Base-by-base conservation (phyloP, 1,140 invertebrate species). In the Coptotermes formosanus region DNA sequence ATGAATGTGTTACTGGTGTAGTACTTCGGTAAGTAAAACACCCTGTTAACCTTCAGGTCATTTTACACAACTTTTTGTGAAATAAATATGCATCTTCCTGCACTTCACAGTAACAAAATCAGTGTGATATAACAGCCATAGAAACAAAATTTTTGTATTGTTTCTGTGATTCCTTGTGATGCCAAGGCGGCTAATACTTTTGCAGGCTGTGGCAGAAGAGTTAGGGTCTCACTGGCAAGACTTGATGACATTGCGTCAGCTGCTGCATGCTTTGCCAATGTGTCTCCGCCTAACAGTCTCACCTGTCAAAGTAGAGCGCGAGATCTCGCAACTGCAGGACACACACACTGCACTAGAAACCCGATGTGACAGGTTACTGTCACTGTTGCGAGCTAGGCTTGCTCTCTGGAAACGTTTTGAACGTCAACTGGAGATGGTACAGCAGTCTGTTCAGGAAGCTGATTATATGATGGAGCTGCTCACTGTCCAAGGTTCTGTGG, bases 391-490 rank as follows among this genome's bases (percentile, higher is more conserved):
- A n/a, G 93, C 92, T 82, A 92, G 95, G 16, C 88, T 95, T 32
- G 92, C 92, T 19, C 89, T 97, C 12, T 97, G 96, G 96, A 91
- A 43, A 25, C 91, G 95, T 45, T 96, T 96, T 88, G 95, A 96
- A 88, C 91, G 93, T 30, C 95, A 96, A 88, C 89, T 96, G 86
- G 95, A 97, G 88, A 88, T 94, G 89, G 95, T 97, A 2, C 95
- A 96, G 84, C 94, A 95, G 55, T 96, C 95, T 0, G 95, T 96
- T 0, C 93, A 96, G 86, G 95, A 97, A 88, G 95, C 95, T 0
- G 96, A 96, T 89, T 97, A 96, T 88, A 96, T 96, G 95, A 96
- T 96, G 91, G 95, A 97, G 88, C 90, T 97, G 23, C 91, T 97
- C 7, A 95, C 95, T 2, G 94, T 97, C 0, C 95, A 96, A 89